Evolutionary conservation across 2,888 invertebrate genomes (phyloP), one percentile per base, ranked within the genome.

Genomic region (Sarcophaga variegata): DNA sequence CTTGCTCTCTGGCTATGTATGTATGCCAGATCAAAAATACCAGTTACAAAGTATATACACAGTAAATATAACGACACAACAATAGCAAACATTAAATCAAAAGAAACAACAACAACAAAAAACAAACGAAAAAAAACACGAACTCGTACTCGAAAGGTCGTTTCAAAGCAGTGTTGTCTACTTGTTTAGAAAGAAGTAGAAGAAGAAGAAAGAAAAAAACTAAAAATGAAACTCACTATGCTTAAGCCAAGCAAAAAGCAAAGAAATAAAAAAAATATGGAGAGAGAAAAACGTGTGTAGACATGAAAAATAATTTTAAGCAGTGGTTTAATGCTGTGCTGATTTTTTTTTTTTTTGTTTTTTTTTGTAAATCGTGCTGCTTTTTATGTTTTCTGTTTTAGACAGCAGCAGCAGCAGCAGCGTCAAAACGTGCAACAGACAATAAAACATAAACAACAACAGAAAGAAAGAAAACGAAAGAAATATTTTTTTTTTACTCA

Each of bases 141-240:
- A 88, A 89, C 91, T 92, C 92, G 92, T 92, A 92, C 92, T 92
- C 92, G 92, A 92, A 92, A 92, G 92, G 92, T 92, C 92, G 92
- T 92, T 92, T 92, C 92, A 92, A 92, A 92, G 89, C 92, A 91
- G 92, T 90, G 92, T 92, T 92, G 92, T 90, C 92, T 91, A 90
- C 89, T 89, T 88, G 4, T 66, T 45, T 17, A 54, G 54, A 54
- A 54, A 54, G 12, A 54, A 54, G 17, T 17, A 17, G 12, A 1
- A 37, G 37, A 37, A 37, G 37, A 37, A 37, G 37, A 37, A 37
- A 27, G 4, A 27, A 47, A 0, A 60, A 45, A 60, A 69, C 14
- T 17, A 37, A 62, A 14, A 22, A 67, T 2, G 45, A 20, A 64
- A 80, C 49, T 80, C 59, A 81, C 20, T 78, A 78, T 54, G 14